Evolutionary conservation across 1,140 invertebrate genomes (phyloP), one percentile per base, ranked within the genome.

Genomic region (Thaumetopoea pityocampa): DNA sequence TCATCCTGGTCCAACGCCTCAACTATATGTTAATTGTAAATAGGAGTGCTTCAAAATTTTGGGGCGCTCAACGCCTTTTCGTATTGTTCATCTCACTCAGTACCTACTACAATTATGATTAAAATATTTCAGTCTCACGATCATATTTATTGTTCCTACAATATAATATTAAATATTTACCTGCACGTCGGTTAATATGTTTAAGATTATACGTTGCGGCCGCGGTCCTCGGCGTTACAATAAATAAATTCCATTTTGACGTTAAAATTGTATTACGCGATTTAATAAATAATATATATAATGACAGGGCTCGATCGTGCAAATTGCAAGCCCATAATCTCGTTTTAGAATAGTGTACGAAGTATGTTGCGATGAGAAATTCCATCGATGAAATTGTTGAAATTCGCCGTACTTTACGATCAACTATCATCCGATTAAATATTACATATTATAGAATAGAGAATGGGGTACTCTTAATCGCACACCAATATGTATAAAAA

Each of bases 211-310:
- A 73, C 42, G 51, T 60, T 67, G 45, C 40, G 19, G 18, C 26
- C 20, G 36, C 43, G 51, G 40, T 41, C 40, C 35, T 43, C 27
- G 34, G 47, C 55, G 59, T 58, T 56, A 57, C 62, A 54, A 70
- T 68, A 68, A 66, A 66, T 70, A 71, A 71, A 62, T 60, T 66
- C 55, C 46, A 29, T 45, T 44, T 59, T 71, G 70, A 74, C 67
- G 56, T 54, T 47, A 51, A 74, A 74, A 74, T 74, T 74, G 70
- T 74, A 68, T 71, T 74, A 66, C 67, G 64, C 65, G 56, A 68
- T 68, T 68, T 67, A 30, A 58, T 60, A 55, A 55, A 60, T 56
- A 60, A 42, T 51, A 30, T 41, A 28, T 23, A 41, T 41, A 41
- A 41, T 41, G 27, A 41, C 37, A 41, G 37, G 37, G 10, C 37